Percentiles rank a stretch among this genome's conserved stretches.
phyloP scores from a whole-genome alignment of 2,888 invertebrate genomes.

The Danaus chrysippus region DNA sequence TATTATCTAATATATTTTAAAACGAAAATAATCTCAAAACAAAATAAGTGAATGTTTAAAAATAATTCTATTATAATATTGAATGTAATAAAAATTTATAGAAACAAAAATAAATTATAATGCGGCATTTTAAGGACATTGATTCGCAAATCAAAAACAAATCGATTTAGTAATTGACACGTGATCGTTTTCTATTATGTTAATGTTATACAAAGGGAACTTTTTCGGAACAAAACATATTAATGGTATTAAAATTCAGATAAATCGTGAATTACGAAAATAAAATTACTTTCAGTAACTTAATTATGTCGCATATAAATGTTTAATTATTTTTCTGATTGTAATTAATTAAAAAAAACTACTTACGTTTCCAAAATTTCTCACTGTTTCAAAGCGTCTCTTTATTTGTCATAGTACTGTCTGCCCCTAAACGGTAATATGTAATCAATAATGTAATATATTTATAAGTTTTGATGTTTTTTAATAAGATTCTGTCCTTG shows the following conservation, averaged over 20 bases:
- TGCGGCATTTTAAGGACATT: neutral
- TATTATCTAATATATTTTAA: no score
- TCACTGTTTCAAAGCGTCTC: no score
- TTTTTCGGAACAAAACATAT: neutral
- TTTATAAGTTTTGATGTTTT: conserved; percentile 5
- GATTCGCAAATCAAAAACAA: conserved; percentile 36
- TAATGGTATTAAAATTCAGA: neutral
- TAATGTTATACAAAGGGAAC: conserved; percentile 2
- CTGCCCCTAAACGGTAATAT: no score
- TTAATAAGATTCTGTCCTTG: conserved; percentile 21
- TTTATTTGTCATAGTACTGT: no score
- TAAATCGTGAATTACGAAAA: no score
- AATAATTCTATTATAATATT: neutral
- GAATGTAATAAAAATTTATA: neutral
- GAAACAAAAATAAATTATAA: neutral
- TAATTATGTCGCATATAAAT: no score
- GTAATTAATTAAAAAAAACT: no score
- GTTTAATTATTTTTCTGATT: no score
- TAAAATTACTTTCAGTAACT: no score
- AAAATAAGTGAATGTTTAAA: neutral
- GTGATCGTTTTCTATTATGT: conserved; percentile 37
- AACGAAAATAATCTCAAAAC: no score
- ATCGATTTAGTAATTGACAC: conserved; percentile 39
- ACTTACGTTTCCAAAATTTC: no score
- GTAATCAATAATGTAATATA: no score